These are phyloP conservation scores for Danio jaintianensis DNA, from an alignment of 2,797 vertebrate genomes.

Conservation along the genomic window DNA sequence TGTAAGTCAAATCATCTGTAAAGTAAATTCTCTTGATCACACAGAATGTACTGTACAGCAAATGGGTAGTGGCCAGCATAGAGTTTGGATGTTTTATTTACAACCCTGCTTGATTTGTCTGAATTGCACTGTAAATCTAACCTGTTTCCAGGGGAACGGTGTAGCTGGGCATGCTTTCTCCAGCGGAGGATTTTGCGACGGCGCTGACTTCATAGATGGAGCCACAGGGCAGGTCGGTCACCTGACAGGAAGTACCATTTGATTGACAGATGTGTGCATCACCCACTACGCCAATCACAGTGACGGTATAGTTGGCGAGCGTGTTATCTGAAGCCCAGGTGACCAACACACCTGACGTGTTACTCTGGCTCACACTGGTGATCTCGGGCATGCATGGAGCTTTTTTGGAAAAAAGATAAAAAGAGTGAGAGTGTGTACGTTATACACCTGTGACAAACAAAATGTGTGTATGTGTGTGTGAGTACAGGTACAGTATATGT, in stretches of 20 bases:
- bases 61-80: background rate
- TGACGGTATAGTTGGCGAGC: slow-evolving; percentile 80
- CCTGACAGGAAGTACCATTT: slow-evolving; percentile 68
- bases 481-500: background rate
- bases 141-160: slow-evolving; percentile 85
- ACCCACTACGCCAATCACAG: slow-evolving; percentile 65
- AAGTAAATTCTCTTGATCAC: too few species aligned
- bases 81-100: background rate
- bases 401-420: slow-evolving; percentile 62
- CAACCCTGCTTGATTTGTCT: background rate
- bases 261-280: slow-evolving; percentile 77
- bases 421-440: background rate
- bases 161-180: slow-evolving; percentile 89
- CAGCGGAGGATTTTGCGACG: slow-evolving; percentile 76
- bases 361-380: slow-evolving; percentile 73
- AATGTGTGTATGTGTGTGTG: background rate
- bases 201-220: slow-evolving; percentile 82
- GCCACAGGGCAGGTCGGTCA: slow-evolving; percentile 85
- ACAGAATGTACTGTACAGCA: too few species aligned
- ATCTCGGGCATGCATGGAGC: slow-evolving; percentile 89
- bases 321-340: slow-evolving; percentile 81
- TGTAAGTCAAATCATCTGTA: too few species aligned
- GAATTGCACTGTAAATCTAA: slow-evolving; percentile 57
- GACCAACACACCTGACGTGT: slow-evolving; percentile 73
- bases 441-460: background rate